Percentiles rank a stretch among this genome's conserved stretches.
phyloP scores from a whole-genome alignment of 2,888 invertebrate species.

The Cephus pygmeus region DNA sequence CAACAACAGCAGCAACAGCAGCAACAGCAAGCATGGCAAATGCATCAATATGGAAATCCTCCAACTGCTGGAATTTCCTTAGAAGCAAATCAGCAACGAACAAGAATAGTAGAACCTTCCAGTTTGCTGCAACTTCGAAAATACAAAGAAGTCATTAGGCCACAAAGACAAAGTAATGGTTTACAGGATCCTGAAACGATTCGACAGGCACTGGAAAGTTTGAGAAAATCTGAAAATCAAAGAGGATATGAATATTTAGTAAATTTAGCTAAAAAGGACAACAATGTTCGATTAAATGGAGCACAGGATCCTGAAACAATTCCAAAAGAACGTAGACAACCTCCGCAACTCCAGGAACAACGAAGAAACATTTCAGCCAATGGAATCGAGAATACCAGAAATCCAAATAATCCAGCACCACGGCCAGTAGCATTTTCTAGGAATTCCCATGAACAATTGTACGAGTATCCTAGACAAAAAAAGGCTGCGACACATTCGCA shows the following conservation, averaged over 20 bases:
- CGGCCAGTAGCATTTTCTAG: constrained; percentile 18
- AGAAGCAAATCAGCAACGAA: no score
- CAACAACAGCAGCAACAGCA: background rate
- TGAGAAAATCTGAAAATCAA: constrained; percentile 31
- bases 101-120: constrained; percentile 30
- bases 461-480: constrained; percentile 39
- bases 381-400: constrained; percentile 50
- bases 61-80: no score
- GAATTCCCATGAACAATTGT: constrained; percentile 8
- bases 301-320: constrained; percentile 38
- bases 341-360: constrained; percentile 8
- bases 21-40: background rate
- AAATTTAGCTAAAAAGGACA: constrained; percentile 32
- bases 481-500: constrained; percentile 1
- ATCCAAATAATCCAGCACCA: constrained; percentile 38
- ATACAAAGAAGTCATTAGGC: constrained; percentile 40
- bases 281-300: constrained; percentile 41
- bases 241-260: constrained; percentile 43
- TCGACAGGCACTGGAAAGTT: constrained; percentile 35
- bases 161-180: constrained; percentile 54
- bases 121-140: constrained; percentile 50
- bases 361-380: constrained; percentile 39
- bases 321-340: constrained; percentile 5
- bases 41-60: no score
- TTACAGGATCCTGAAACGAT: constrained; percentile 48